Evolutionary conservation across 2,888 invertebrate species (phyloP).

Genomic region (Platerodrilus igneus): DNA sequence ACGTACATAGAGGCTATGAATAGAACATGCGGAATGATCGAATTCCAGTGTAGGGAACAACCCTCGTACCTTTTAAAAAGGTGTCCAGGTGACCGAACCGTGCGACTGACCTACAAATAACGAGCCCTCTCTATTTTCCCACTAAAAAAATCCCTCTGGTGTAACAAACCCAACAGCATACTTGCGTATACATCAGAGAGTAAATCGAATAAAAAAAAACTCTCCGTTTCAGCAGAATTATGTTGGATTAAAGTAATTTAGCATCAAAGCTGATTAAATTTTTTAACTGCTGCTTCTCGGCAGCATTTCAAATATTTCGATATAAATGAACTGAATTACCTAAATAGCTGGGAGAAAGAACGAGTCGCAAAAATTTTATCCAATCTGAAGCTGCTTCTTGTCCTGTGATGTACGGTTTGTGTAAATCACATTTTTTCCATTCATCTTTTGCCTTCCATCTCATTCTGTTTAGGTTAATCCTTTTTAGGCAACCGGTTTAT

Average conservation of each 20-base stretch:
- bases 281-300: constrained; percentile 13
- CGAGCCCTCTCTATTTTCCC: no score
- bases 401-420: constrained; percentile 25
- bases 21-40: no score
- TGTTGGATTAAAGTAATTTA: constrained; percentile 10
- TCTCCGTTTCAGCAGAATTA: background rate
- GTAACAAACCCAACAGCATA: no score
- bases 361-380: constrained; percentile 31
- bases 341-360: constrained; percentile 24
- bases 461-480: constrained; percentile 20
- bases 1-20: no score
- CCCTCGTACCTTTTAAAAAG: no score
- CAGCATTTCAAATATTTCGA: constrained; percentile 18
- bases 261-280: constrained; percentile 17
- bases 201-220: no score
- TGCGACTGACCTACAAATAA: no score
- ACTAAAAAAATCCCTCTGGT: no score
- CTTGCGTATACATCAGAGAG: no score
- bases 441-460: constrained; percentile 20
- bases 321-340: constrained; percentile 19
- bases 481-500: constrained; percentile 16
- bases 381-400: constrained; percentile 28
- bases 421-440: constrained; percentile 29
- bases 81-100: no score
- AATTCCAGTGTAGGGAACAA: no score